These are phyloP conservation scores for Argentina silus DNA, from an alignment of 2,797 vertebrate genomes.

Conservation along the genomic window DNA sequence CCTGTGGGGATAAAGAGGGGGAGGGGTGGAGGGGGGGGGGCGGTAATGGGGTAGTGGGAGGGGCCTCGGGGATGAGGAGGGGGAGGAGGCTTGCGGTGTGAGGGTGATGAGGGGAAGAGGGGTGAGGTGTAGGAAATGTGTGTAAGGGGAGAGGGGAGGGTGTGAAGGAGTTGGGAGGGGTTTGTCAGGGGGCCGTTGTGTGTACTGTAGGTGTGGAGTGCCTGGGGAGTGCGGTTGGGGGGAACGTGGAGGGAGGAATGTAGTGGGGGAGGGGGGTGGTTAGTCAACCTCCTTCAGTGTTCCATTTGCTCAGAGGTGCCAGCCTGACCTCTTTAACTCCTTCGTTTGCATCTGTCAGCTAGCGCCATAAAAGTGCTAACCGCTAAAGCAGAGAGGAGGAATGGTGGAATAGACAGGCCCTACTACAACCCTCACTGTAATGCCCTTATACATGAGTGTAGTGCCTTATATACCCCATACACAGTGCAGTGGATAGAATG, in stretches of 20 bases:
- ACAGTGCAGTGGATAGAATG: no score
- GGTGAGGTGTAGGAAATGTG: constrained; percentile 24
- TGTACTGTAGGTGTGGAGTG: background rate
- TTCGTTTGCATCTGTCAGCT: background rate
- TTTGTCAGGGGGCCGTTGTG: background rate
- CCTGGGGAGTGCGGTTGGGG: background rate
- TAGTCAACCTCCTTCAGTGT: background rate
- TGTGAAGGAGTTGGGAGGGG: background rate
- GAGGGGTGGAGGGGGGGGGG: constrained; percentile 33
- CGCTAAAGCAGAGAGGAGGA: background rate
- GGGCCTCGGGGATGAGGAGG: constrained; percentile 8
- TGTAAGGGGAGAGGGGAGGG: constrained; percentile 29
- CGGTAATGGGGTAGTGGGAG: background rate
- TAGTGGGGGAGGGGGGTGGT: background rate
- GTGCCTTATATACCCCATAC: no score
- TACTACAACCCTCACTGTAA: no score
- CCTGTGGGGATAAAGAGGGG: constrained; percentile 57
- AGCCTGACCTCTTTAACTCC: background rate
- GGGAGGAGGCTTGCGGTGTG: constrained; percentile 27
- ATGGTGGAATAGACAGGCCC: background rate
- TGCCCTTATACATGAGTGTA: no score
- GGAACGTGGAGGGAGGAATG: background rate
- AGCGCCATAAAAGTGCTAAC: background rate
- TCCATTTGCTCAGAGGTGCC: background rate
- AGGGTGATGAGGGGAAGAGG: constrained; percentile 23